These are phyloP conservation scores for Sorex fumeus DNA, from an alignment of 2,113 vertebrate species.

Conservation along the genomic window DNA sequence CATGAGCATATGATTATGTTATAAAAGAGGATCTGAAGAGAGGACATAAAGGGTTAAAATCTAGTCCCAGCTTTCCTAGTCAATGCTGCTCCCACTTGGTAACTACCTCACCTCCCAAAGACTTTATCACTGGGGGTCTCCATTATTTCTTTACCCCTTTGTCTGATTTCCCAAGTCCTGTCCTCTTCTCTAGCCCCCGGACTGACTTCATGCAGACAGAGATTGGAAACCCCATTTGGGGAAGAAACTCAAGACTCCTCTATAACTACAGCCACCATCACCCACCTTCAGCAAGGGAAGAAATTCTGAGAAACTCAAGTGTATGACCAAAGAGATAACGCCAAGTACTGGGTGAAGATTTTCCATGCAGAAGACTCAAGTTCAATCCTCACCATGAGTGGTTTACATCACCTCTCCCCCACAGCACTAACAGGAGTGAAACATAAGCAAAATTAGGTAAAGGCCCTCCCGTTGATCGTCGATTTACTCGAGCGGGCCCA, in stretches of 20 bases:
- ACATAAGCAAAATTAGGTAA: too few relatives aligned
- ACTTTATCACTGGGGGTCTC: background rate
- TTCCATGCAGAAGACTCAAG: too few relatives aligned
- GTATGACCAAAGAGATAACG: too few relatives aligned
- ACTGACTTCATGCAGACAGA: background rate
- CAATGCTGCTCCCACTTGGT: background rate
- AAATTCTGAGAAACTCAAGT: too few relatives aligned
- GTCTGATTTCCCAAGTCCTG: background rate
- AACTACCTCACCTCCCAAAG: background rate
- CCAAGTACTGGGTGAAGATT: too few relatives aligned
- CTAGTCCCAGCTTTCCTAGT: background rate
- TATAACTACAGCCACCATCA: background rate
- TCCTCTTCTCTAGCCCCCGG: background rate
- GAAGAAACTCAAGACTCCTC: background rate
- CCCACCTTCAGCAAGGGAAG: background rate
- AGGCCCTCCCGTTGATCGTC: too few relatives aligned
- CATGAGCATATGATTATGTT: fast-evolving
- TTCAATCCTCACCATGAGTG: too few relatives aligned
- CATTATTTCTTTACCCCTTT: background rate
- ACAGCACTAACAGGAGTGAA: too few relatives aligned
- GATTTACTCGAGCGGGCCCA: too few relatives aligned
- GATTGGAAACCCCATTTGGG: background rate
- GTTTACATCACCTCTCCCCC: too few relatives aligned
- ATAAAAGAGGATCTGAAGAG: background rate
- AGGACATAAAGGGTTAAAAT: background rate